phyloP scores from a whole-genome alignment of 2,888 invertebrate genomes.

The Polyommatus icarus region DNA sequence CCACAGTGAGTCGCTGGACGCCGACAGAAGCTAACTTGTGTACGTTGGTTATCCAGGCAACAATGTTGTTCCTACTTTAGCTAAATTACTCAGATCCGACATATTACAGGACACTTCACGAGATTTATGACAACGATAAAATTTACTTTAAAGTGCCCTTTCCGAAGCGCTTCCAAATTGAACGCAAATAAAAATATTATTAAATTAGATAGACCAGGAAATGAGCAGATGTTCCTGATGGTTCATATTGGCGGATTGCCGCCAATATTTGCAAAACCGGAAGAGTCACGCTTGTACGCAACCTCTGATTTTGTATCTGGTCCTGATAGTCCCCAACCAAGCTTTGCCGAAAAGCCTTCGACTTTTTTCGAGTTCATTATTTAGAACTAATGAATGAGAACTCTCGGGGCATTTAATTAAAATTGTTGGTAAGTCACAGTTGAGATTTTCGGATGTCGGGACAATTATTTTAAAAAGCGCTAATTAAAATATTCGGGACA shows the following conservation, averaged over 20 bases:
- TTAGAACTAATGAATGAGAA: conserved; percentile 4
- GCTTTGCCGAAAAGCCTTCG: background rate
- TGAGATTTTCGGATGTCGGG: conserved; percentile 3
- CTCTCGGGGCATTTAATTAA: conserved; percentile 5
- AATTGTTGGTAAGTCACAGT: conserved; percentile 5
- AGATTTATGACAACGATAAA: background rate
- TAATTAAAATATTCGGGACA: conserved; percentile 30
- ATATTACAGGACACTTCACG: background rate
- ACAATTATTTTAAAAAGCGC: conserved; percentile 24
- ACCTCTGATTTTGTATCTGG: background rate
- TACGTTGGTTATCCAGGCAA: background rate
- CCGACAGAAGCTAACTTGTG: background rate
- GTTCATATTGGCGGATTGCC: no score
- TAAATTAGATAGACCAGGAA: background rate
- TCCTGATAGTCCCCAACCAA: background rate
- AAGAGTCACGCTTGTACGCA: background rate
- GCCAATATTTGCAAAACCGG: background rate
- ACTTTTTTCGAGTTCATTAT: background rate
- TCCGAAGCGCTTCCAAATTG: background rate
- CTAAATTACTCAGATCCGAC: background rate
- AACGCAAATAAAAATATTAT: no score
- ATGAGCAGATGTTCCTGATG: background rate
- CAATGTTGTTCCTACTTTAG: background rate
- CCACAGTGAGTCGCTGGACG: background rate
- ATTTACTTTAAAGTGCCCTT: background rate